Percentiles rank a stretch among this genome's conserved stretches.
Conservation (phyloP, 2,888 invertebrate genomes). For the Beris morrisii region DNA sequence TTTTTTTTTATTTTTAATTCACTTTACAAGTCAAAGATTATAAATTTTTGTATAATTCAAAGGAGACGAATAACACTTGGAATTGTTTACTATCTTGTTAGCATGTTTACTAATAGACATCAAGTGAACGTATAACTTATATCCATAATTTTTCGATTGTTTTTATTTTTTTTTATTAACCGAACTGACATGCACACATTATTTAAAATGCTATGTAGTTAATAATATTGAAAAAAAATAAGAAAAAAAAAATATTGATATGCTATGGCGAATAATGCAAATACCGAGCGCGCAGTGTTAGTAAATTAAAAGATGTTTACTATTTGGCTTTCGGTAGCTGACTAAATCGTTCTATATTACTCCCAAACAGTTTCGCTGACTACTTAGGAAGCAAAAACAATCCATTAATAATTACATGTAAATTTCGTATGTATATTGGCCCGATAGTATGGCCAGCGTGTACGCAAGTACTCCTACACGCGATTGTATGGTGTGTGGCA, state of each 20-base stretch:
- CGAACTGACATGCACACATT: no score
- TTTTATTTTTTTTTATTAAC: no score
- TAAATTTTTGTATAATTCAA: constrained; percentile 18
- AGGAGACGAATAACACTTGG: constrained; percentile 27
- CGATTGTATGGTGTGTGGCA: background rate
- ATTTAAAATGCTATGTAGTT: no score
- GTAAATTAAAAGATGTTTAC: constrained; percentile 38
- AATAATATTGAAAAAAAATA: no score
- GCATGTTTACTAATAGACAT: constrained; percentile 38
- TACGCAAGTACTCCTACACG: background rate
- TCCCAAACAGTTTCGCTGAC: constrained; percentile 29
- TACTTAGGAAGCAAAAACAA: constrained; percentile 31
- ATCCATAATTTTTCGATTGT: constrained; percentile 22
- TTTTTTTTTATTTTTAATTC: no score
- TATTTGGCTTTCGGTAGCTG: constrained; percentile 40
- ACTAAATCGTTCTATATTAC: constrained; percentile 36
- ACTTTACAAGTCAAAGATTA: constrained; percentile 23
- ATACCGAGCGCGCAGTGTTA: constrained; percentile 28
- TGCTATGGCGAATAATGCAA: constrained; percentile 20
- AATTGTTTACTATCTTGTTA: constrained; percentile 39
- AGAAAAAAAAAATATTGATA: background rate
- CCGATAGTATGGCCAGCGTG: background rate
- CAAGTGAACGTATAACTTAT: constrained; percentile 17
- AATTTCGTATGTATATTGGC: no score
- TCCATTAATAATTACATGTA: constrained; percentile 19